A percentile compares a stretch with the other conserved stretches of the same genome.
Conservation (phyloP, 2,888 invertebrate genomes). For the Neelides folsomi region DNA sequence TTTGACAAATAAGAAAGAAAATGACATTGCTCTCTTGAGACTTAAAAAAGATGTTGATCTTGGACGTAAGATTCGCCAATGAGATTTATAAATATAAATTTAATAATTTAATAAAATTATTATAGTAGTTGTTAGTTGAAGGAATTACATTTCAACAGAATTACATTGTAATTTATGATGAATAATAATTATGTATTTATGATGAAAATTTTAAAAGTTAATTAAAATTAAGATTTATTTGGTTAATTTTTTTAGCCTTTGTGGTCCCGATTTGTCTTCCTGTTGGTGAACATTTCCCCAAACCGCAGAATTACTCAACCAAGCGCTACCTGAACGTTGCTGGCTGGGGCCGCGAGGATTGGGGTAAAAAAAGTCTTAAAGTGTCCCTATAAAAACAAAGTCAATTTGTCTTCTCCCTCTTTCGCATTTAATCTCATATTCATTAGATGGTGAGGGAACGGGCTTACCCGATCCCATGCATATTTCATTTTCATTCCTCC, state of each 20-base stretch:
- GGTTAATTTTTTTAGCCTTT: constrained; percentile 39
- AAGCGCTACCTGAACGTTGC: constrained; percentile 41
- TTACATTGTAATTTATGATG: too few species aligned
- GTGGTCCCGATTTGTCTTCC: constrained; percentile 49
- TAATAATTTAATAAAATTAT: too few species aligned
- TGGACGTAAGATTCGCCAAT: constrained; percentile 4
- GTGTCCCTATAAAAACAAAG: not conserved
- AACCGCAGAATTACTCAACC: constrained; percentile 29
- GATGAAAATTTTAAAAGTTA: not conserved
- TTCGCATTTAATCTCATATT: too few species aligned
- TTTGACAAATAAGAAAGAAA: constrained; percentile 26
- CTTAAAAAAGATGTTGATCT: constrained; percentile 35
- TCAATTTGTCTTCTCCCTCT: not conserved
- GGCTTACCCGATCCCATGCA: too few species aligned
- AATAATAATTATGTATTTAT: not conserved
- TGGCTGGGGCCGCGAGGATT: constrained; percentile 44
- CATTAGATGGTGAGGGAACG: too few species aligned
- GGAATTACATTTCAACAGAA: too few species aligned
- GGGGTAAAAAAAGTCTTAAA: constrained; percentile 33
- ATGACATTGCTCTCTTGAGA: constrained; percentile 48
- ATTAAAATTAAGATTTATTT: not conserved
- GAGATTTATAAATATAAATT: not conserved
- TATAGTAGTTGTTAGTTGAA: too few species aligned
- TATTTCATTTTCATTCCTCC: too few species aligned
- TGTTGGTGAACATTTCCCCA: constrained; percentile 37